Conservation (phyloP, 1,140 invertebrate species). For the Orussus abietinus region DNA sequence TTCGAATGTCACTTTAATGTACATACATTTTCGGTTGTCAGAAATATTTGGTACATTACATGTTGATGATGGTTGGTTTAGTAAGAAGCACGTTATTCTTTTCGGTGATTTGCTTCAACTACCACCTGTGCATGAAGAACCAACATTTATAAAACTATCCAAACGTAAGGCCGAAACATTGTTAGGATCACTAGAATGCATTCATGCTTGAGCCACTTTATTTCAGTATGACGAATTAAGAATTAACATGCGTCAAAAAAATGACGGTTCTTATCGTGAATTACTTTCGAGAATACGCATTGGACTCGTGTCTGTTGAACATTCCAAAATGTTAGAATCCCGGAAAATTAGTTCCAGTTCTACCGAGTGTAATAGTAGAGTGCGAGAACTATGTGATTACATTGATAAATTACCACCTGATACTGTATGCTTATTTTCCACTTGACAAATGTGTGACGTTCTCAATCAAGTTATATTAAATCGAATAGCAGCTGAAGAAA, state of each 20-base stretch:
- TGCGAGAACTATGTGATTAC: constrained; percentile 25
- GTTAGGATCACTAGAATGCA: constrained; percentile 18
- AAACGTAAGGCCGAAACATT: constrained; percentile 21
- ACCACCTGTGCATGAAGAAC: constrained; percentile 26
- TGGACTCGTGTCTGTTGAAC: constrained; percentile 23
- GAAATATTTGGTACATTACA: constrained; percentile 25
- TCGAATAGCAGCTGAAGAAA: constrained; percentile 20
- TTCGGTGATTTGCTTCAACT: constrained; percentile 33
- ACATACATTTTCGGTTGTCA: constrained; percentile 16
- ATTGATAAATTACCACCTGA: constrained; percentile 18
- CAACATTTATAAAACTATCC: constrained; percentile 17
- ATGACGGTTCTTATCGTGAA: constrained; percentile 18
- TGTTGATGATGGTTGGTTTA: constrained; percentile 23
- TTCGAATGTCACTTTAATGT: constrained; percentile 23
- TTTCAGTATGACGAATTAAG: constrained; percentile 27
- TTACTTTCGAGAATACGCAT: constrained; percentile 24
- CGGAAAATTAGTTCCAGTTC: constrained; percentile 13
- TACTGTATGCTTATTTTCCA: constrained; percentile 24
- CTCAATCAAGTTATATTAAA: constrained; percentile 24
- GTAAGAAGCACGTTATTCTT: constrained; percentile 19
- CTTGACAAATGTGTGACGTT: constrained; percentile 20
- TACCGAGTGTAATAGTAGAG: constrained; percentile 6
- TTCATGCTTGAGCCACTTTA: constrained; percentile 21
- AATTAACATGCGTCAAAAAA: constrained; percentile 29
- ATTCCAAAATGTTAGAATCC: constrained; percentile 17